phyloP scores from a whole-genome alignment of 2,113 vertebrate species.

The Sphaerodactylus townsendi region DNA sequence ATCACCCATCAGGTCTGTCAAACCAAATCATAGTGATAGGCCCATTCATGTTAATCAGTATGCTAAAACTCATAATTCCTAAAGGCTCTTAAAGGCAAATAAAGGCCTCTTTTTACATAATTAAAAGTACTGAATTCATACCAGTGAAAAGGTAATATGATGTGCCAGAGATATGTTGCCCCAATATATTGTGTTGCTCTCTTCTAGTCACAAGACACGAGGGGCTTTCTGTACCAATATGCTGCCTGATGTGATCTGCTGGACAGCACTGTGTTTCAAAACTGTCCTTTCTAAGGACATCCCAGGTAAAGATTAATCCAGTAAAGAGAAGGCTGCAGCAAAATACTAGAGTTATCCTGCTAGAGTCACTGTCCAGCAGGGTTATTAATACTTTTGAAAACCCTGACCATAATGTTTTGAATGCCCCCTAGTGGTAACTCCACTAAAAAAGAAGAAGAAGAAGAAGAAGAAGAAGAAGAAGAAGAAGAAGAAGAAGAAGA shows the following conservation, averaged over 20 bases:
- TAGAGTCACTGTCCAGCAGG: not conserved
- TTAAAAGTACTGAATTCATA: not conserved
- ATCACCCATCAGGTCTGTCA: not conserved
- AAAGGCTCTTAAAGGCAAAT: too few species aligned
- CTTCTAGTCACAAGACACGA: not conserved
- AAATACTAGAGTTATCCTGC: not conserved
- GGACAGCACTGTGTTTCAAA: not conserved
- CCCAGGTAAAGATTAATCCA: not conserved
- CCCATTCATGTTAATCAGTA: not conserved
- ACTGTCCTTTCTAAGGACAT: not conserved
- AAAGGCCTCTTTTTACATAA: not conserved
- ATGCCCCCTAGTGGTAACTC: slow-evolving; percentile 21
- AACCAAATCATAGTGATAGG: not conserved
- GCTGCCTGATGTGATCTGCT: not conserved
- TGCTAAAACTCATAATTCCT: not conserved
- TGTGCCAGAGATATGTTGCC: not conserved
- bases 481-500: too few species aligned
- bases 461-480: too few species aligned
- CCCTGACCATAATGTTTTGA: not conserved
- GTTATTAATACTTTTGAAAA: not conserved
- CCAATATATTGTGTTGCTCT: not conserved
- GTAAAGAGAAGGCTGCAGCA: not conserved
- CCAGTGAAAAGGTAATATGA: not conserved
- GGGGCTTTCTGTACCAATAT: not conserved
- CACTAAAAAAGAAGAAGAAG: too few species aligned